These are phyloP conservation scores for Thunnus albacares DNA, from an alignment of 2,797 vertebrate species.

Conservation along the genomic window DNA sequence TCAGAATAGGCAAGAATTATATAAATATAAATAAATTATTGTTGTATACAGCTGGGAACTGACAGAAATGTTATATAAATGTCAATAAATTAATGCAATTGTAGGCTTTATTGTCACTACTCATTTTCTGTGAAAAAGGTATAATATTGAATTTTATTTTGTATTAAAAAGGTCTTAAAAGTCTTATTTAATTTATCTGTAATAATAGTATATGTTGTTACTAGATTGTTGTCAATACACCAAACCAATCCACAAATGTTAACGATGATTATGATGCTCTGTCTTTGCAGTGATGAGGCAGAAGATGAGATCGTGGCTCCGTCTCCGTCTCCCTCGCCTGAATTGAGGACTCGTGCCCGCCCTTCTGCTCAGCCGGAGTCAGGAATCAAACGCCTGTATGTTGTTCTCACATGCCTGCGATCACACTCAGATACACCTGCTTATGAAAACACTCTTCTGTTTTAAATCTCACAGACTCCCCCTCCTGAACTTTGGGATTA, in stretches of 20 bases:
- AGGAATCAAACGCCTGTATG: constrained; percentile 97
- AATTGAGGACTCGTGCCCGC: constrained; percentile 82
- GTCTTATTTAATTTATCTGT: too few relatives aligned
- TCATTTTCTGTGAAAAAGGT: too few relatives aligned
- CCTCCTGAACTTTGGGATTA: neutral
- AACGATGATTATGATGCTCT: constrained; percentile 11
- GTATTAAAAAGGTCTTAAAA: too few relatives aligned
- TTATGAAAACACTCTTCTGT: neutral
- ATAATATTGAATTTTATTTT: too few relatives aligned
- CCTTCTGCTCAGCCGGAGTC: constrained; percentile 91
- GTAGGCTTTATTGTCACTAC: too few relatives aligned
- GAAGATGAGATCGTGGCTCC: constrained; percentile 90
- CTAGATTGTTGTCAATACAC: neutral
- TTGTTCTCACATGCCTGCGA: constrained; percentile 55
- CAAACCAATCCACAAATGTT: too few relatives aligned
- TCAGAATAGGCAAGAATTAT: too few relatives aligned
- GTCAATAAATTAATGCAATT: too few relatives aligned
- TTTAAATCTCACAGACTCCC: neutral
- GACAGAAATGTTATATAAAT: too few relatives aligned
- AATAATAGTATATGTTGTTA: neutral
- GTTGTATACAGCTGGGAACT: too few relatives aligned
- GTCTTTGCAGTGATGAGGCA: constrained; percentile 89
- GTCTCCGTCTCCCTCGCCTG: constrained; percentile 84
- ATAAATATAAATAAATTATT: too few relatives aligned
- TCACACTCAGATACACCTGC: neutral